A percentile compares a stretch with the other conserved stretches of the same genome.
Evolutionary conservation across 2,113 vertebrate species (phyloP).

Genomic region (Ameiurus melas): DNA sequence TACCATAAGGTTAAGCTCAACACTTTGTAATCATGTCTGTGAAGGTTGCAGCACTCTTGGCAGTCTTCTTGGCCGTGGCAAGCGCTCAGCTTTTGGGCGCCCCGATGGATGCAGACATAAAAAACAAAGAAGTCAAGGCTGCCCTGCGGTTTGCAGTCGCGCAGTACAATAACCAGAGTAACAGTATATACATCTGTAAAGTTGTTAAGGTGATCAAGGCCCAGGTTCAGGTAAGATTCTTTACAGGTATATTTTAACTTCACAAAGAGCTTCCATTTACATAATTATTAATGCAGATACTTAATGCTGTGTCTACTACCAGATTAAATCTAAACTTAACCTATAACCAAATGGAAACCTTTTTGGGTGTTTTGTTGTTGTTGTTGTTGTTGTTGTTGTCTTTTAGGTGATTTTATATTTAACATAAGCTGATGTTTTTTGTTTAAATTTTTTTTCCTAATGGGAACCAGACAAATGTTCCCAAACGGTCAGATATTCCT

Average conservation of each 20-base stretch:
- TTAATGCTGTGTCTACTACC: not conserved
- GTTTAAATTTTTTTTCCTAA: not conserved
- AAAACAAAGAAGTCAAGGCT: constrained; percentile 39
- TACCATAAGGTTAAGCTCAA: not conserved
- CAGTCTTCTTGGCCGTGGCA: constrained; percentile 13
- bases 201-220: constrained; percentile 62
- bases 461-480: not conserved
- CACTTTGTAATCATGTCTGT: constrained; percentile 34
- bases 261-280: not conserved
- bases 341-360: not conserved
- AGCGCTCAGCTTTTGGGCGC: not conserved
- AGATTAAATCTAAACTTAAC: not conserved
- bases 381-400: not conserved
- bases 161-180: constrained; percentile 77
- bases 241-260: not conserved
- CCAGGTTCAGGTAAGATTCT: constrained; percentile 74
- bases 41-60: constrained; percentile 51
- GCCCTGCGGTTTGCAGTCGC: constrained; percentile 75
- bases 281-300: not conserved
- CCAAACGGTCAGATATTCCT: not conserved
- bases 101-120: fast-evolving
- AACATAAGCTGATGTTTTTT: no score
- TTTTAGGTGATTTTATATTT: not conserved
- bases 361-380: not conserved
- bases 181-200: constrained; percentile 70